phyloP scores from a whole-genome alignment of 2,113 vertebrate species.

The Centropus bengalensis region DNA sequence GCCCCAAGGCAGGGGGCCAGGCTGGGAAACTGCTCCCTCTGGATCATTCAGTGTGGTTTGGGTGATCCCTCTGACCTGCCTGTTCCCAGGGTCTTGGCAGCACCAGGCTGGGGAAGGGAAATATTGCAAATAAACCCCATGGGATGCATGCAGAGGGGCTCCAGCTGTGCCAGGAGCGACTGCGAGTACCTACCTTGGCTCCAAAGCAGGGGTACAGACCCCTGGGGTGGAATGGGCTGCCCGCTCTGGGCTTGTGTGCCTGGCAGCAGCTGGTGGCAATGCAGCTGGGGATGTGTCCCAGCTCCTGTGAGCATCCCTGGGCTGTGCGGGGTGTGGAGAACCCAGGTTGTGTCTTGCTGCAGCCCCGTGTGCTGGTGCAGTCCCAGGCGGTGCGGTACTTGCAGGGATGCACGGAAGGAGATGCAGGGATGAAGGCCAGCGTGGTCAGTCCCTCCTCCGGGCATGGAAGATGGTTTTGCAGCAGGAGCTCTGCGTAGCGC shows the following conservation, averaged over 20 bases:
- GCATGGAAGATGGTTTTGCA: not conserved
- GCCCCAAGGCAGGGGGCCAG: not conserved
- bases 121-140: not conserved
- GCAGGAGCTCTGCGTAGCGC: not conserved
- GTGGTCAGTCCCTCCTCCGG: accelerated
- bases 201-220: not conserved
- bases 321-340: not conserved
- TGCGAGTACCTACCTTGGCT: not conserved
- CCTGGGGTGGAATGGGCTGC: accelerated
- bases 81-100: not conserved
- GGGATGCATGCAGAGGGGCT: accelerated
- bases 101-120: not conserved
- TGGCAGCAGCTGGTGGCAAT: accelerated
- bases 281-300: not conserved
- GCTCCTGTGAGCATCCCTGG: not conserved
- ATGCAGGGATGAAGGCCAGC: not conserved
- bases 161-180: not conserved
- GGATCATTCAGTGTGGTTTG: accelerated
- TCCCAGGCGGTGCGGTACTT: accelerated
- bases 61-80: not conserved
- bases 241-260: accelerated
- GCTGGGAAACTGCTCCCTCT: accelerated
- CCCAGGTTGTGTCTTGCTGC: not conserved
- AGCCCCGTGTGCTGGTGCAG: not conserved
- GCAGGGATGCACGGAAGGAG: accelerated